These are phyloP conservation scores for Heliconius himera DNA, from an alignment of 1,140 invertebrate species.

Conservation along the genomic window DNA sequence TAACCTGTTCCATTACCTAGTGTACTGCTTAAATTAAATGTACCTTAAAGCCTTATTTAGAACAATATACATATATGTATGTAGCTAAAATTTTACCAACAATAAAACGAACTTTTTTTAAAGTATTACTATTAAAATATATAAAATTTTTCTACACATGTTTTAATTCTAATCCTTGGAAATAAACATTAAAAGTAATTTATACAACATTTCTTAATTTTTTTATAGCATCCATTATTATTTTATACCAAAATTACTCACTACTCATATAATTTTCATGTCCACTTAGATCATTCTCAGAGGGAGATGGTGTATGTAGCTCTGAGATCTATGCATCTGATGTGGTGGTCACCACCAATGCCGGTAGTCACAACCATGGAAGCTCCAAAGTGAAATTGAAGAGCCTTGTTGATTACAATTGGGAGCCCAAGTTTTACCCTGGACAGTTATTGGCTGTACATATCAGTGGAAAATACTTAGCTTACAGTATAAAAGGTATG, in stretches of 20 bases:
- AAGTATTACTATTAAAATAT: too few relatives aligned
- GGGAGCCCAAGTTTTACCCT: conserved; percentile 93
- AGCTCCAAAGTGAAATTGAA: conserved; percentile 95
- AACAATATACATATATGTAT: background rate
- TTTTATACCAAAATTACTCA: background rate
- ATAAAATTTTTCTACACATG: too few relatives aligned
- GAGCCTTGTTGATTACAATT: conserved; percentile 95
- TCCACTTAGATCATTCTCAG: conserved; percentile 84
- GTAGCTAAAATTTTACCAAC: too few relatives aligned
- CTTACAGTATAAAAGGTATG: conserved; percentile 94
- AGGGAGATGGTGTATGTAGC: conserved; percentile 86
- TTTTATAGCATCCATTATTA: too few relatives aligned
- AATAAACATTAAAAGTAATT: too few relatives aligned
- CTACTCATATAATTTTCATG: conserved; percentile 9
- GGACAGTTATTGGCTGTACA: conserved; percentile 95
- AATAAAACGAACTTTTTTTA: too few relatives aligned
- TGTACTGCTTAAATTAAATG: background rate
- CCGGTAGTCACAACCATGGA: conserved; percentile 87
- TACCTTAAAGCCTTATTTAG: background rate
- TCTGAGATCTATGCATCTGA: conserved; percentile 86
- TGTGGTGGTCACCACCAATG: conserved; percentile 87
- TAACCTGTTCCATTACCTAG: conserved; percentile 7
- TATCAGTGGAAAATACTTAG: conserved; percentile 91
- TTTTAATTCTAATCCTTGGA: too few relatives aligned
- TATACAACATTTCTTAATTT: too few relatives aligned